phyloP scores from a whole-genome alignment of 2,888 invertebrate genomes.

The Tiliacea aurago region DNA sequence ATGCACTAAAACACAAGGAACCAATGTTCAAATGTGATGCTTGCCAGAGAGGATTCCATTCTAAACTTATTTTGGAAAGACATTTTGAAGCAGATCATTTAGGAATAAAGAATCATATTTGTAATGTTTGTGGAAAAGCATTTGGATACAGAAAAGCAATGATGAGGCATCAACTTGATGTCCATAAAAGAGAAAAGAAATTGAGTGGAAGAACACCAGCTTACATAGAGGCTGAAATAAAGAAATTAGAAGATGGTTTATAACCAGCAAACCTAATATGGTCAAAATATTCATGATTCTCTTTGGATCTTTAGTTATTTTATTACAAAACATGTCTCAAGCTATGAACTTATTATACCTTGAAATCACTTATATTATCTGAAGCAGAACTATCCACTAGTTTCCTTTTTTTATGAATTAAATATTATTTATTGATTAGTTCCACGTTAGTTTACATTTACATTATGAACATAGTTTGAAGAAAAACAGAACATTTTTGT shows the following conservation, averaged over 20 bases:
- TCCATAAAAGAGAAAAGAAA: constrained; percentile 79
- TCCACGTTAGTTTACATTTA: too few relatives aligned
- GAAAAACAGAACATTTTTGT: background rate
- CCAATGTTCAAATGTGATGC: constrained; percentile 78
- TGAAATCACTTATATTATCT: background rate
- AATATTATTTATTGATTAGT: background rate
- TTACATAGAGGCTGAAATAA: constrained; percentile 70
- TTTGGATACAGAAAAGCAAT: constrained; percentile 81
- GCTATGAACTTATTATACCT: background rate
- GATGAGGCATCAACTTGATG: constrained; percentile 80
- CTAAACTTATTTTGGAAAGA: constrained; percentile 73
- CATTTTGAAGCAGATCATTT: constrained; percentile 80
- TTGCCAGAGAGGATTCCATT: constrained; percentile 77
- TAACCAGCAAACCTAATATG: background rate
- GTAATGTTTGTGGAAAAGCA: constrained; percentile 79
- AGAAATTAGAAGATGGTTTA: constrained; percentile 11
- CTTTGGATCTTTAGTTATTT: background rate
- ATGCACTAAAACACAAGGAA: constrained; percentile 78
- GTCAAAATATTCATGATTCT: background rate
- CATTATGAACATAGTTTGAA: background rate
- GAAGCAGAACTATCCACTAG: background rate
- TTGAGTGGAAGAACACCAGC: constrained; percentile 74
- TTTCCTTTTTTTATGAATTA: background rate
- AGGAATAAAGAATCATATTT: constrained; percentile 80
- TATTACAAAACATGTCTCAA: background rate